A percentile compares a stretch with the other conserved stretches of the same genome.
Conservation (phyloP, 1,140 invertebrate genomes). For the Ips nitidus region DNA sequence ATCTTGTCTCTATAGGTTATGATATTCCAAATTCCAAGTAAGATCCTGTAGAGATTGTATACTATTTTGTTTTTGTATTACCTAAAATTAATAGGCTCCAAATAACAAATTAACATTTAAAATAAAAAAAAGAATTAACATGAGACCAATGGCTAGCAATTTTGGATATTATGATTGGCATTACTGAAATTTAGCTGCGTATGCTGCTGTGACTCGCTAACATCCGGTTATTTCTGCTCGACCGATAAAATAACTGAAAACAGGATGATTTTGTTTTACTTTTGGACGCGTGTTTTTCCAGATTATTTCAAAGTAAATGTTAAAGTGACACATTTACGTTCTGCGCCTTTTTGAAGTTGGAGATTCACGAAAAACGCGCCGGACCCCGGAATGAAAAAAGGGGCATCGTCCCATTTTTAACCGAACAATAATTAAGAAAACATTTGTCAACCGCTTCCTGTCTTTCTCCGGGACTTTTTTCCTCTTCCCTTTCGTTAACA, state of each 20-base stretch:
- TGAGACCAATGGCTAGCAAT: too few species aligned
- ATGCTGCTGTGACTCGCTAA: too few species aligned
- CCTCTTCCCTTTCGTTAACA: constrained; percentile 25
- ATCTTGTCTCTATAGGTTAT: too few species aligned
- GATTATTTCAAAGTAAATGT: constrained; percentile 16
- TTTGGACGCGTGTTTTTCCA: constrained; percentile 7
- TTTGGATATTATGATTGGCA: too few species aligned
- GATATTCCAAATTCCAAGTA: too few species aligned
- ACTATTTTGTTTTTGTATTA: too few species aligned
- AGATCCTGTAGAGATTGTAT: too few species aligned
- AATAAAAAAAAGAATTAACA: too few species aligned
- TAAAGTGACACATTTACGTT: constrained; percentile 11
- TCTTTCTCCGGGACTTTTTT: constrained; percentile 2
- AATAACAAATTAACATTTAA: too few species aligned
- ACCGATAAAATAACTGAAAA: background rate
- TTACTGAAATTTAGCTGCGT: too few species aligned
- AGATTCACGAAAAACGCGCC: background rate
- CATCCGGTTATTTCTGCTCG: too few species aligned
- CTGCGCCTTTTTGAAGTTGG: constrained; percentile 4
- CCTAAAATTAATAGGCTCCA: too few species aligned
- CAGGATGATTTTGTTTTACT: constrained; percentile 17
- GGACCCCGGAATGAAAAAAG: background rate
- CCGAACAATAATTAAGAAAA: constrained; percentile 41
- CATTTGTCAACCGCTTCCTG: constrained; percentile 38
- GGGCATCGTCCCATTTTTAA: constrained; percentile 9